Conservation (phyloP, 2,888 invertebrate species). For the Exocentrus adspersus region DNA sequence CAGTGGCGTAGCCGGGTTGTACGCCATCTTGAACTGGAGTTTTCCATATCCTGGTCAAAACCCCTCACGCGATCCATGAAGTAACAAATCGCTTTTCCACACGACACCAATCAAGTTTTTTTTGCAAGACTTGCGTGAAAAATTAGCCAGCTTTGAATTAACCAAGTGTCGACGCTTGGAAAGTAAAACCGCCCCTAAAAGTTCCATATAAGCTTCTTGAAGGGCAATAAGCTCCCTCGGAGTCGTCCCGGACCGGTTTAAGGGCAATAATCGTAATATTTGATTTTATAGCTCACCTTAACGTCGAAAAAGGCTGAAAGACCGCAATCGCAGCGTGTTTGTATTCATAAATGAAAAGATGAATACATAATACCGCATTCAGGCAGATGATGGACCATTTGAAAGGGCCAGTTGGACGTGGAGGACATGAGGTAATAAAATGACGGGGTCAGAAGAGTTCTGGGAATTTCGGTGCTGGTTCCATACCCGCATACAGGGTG, state of each 20-base stretch:
- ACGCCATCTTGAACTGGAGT: neutral
- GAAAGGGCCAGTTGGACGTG: constrained; percentile 25
- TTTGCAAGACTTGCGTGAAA: no score
- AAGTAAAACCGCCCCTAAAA: no score
- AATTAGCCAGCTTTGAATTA: no score
- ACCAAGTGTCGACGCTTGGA: no score
- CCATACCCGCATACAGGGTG: constrained; percentile 16
- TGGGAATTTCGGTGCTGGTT: constrained; percentile 30
- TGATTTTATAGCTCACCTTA: constrained; percentile 2
- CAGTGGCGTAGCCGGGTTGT: no score
- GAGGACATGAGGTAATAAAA: constrained; percentile 28
- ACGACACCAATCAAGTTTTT: no score
- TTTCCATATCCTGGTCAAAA: no score
- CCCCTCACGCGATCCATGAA: no score
- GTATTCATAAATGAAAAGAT: constrained; percentile 8
- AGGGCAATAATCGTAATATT: neutral
- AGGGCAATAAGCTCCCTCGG: no score
- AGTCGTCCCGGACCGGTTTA: neutral
- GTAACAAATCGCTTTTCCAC: no score
- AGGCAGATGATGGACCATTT: constrained; percentile 19
- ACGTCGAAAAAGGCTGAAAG: neutral
- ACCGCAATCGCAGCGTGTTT: constrained; percentile 13
- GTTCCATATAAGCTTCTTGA: no score
- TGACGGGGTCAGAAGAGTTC: constrained; percentile 35
- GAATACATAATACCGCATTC: constrained; percentile 10